Conservation (phyloP, 2,888 invertebrate genomes). For the Pandemis cinnamomeana region DNA sequence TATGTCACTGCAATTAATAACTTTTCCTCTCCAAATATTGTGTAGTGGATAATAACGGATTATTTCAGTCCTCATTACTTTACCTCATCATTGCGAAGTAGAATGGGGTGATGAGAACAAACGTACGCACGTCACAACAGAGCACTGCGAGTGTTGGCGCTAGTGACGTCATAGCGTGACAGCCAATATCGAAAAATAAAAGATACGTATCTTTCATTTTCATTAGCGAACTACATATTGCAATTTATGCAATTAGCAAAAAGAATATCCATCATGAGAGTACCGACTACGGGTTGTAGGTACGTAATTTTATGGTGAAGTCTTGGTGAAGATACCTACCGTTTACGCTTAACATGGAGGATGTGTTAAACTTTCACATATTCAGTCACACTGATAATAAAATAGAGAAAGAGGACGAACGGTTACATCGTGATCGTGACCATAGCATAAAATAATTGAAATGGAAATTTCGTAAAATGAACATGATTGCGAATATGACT, state of each 20-base stretch:
- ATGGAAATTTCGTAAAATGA: not conserved
- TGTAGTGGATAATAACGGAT: not conserved
- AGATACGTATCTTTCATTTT: conserved; percentile 2
- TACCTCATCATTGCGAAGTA: not conserved
- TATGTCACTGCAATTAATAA: not conserved
- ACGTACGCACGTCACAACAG: not conserved
- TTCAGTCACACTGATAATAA: not conserved
- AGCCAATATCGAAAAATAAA: not conserved
- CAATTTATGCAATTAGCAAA: not conserved
- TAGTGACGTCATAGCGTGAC: not conserved
- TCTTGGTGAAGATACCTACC: not conserved
- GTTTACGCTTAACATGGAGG: not conserved
- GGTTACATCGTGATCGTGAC: not conserved
- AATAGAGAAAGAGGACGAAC: not conserved
- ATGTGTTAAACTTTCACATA: not conserved
- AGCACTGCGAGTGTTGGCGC: not conserved
- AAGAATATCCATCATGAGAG: not conserved
- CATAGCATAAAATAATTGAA: not conserved
- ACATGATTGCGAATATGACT: not conserved
- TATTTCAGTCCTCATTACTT: not conserved
- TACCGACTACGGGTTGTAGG: not conserved
- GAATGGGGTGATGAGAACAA: not conserved
- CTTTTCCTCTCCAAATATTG: not conserved
- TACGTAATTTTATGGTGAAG: not conserved
- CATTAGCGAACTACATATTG: not conserved